phyloP scores from a whole-genome alignment of 2,888 invertebrate species.

The Adelphocoris suturalis region DNA sequence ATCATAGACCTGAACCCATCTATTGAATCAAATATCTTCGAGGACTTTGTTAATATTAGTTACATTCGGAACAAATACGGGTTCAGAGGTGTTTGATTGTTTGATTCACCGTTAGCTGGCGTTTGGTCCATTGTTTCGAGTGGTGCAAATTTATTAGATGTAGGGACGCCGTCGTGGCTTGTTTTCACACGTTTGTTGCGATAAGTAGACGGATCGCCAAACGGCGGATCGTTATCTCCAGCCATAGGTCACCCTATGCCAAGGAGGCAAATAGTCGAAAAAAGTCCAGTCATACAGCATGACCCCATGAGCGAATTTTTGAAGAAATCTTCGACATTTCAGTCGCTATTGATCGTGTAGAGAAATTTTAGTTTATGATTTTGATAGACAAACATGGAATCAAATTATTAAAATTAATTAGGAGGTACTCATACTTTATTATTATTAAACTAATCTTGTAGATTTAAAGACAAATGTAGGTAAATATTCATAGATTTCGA shows the following conservation, averaged over 20 bases:
- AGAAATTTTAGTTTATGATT: no score
- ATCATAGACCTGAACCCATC: constrained; percentile 53
- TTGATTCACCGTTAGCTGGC: not conserved
- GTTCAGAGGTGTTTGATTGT: not conserved
- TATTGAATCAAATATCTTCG: constrained; percentile 42
- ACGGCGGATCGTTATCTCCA: constrained; percentile 21
- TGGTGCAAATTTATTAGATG: not conserved
- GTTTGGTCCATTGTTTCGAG: constrained; percentile 7
- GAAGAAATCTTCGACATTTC: no score
- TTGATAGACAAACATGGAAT: no score
- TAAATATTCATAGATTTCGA: no score
- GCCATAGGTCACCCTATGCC: constrained; percentile 26
- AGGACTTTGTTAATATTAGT: not conserved
- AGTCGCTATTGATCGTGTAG: no score
- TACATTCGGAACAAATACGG: not conserved
- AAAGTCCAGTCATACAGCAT: no score
- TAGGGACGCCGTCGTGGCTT: not conserved
- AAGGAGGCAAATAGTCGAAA: no score
- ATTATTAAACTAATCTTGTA: no score
- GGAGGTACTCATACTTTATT: no score
- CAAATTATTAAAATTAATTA: no score
- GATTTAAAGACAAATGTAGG: no score
- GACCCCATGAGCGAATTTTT: no score
- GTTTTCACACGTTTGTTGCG: constrained; percentile 26
- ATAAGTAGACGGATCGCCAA: not conserved